Base-by-base conservation (phyloP, 1,140 invertebrate species). In the Matsumurasca onukii region DNA sequence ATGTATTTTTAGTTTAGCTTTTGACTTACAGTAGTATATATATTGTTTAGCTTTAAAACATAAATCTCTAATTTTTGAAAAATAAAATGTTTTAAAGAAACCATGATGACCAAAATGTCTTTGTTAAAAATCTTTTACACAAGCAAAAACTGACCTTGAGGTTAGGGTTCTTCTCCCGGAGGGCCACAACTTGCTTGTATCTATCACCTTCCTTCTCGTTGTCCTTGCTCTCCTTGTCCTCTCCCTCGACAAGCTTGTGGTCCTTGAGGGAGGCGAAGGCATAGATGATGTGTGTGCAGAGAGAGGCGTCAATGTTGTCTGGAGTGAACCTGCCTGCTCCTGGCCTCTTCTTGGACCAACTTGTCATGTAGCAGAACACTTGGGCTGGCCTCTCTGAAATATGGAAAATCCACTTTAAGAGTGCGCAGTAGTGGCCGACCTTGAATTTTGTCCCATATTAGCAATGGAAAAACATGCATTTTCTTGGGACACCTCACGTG, bases 221-320 rank as follows among this genome's bases (percentile, higher is more conserved):
- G 80, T 92, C 91, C 74, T 93, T 92, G 0, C 83, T 83, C 63
- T 75, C 74, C 31, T 72, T 73, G 74, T 94, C 92, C 71, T 93
- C 91, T 1, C 91, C 90, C 59, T 88, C 89, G 0, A 88, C 82
- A 0, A 96, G 80, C 76, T 91, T 88, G 78, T 93, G 87, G 74
- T 94, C 91, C 77, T 92, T 92, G 3, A 95, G 81, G 0, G 92
- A 92, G 0, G 94, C 94, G 77, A 98, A 98, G 1, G 95, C 93
- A 76, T 94, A 98, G 27, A 98, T 90, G 20, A 98, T 82, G 79
- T 98, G 95, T 0, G 94, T 97, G 78, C 96, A 98, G 0, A 97
- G 87, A 24, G 79, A 86, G 0, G 94, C 82, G 77, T 97, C 92
- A 13, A 98, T 88, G 76, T 97, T 89, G 70, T 94, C 91, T 0